phyloP scores from a whole-genome alignment of 1,140 invertebrate genomes.

The Bradynema listronoti region DNA sequence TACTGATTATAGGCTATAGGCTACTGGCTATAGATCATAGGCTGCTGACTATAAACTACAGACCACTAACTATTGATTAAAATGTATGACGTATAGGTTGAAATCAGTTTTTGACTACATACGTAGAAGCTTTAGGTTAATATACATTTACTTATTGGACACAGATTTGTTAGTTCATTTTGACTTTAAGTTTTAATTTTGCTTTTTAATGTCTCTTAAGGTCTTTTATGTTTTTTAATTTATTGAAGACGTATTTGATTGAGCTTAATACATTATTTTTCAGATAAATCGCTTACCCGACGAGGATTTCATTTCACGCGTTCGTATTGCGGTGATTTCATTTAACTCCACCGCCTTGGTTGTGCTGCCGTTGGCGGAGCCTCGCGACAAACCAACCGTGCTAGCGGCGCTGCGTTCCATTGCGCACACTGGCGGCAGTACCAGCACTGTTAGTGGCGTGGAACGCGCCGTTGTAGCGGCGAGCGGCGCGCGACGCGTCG shows the following conservation, averaged over 20 bases:
- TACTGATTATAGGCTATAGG: no score
- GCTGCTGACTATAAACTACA: no score
- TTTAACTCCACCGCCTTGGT: conserved; percentile 41
- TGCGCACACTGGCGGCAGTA: conserved; percentile 46
- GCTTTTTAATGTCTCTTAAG: no score
- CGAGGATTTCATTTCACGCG: conserved; percentile 44
- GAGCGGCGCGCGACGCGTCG: conserved; percentile 13
- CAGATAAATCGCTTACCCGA: conserved; percentile 34
- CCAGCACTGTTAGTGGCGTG: conserved; percentile 43
- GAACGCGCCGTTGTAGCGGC: conserved; percentile 39
- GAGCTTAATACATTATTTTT: conserved; percentile 6
- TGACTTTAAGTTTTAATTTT: no score
- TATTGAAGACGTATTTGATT: conserved; percentile 5
- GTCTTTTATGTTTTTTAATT: no score
- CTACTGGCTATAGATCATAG: no score
- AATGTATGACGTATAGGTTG: no score
- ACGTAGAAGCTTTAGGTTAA: no score
- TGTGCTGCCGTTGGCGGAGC: conserved; percentile 36
- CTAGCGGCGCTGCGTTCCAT: conserved; percentile 36
- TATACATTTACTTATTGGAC: no score
- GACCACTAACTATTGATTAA: no score
- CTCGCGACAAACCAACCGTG: conserved; percentile 34
- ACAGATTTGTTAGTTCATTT: no score
- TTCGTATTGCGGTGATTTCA: conserved; percentile 41
- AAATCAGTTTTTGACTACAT: no score